A percentile compares a stretch with the other conserved stretches of the same genome.
phyloP scores from a whole-genome alignment of 2,797 vertebrate species.

The Micrastur ruficollis region DNA sequence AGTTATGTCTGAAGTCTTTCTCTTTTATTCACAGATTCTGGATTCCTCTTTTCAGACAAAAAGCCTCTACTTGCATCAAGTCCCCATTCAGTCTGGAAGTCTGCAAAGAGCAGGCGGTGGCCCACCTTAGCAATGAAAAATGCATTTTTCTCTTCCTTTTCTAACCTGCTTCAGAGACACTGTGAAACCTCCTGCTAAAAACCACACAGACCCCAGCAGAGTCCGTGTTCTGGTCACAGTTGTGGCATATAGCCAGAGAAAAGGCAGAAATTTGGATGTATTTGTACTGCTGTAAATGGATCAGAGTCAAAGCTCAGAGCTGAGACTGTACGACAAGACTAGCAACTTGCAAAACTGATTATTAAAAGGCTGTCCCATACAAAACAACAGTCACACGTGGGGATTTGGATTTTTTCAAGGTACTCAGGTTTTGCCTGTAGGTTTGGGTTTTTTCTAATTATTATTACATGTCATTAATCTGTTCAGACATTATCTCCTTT shows the following conservation, averaged over 20 bases:
- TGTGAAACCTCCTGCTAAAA: neutral
- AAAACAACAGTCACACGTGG: neutral
- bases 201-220: neutral
- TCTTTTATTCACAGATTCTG: neutral
- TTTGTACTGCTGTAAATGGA: neutral
- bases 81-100: neutral
- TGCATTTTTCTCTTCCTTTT: neutral
- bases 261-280: neutral
- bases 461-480: constrained; percentile 48
- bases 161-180: neutral
- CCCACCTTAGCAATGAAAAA: neutral
- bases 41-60: neutral
- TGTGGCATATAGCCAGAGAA: neutral
- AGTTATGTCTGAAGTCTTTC: neutral
- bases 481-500: constrained; percentile 15
- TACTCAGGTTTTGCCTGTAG: neutral
- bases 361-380: neutral
- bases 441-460: neutral
- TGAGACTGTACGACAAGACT: neutral
- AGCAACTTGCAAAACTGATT: neutral
- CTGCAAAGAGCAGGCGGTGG: neutral
- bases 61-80: neutral
- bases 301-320: neutral
- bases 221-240: neutral
- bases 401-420: neutral